phyloP scores from a whole-genome alignment of 2,797 vertebrate genomes.

The Muscicapa striata region DNA sequence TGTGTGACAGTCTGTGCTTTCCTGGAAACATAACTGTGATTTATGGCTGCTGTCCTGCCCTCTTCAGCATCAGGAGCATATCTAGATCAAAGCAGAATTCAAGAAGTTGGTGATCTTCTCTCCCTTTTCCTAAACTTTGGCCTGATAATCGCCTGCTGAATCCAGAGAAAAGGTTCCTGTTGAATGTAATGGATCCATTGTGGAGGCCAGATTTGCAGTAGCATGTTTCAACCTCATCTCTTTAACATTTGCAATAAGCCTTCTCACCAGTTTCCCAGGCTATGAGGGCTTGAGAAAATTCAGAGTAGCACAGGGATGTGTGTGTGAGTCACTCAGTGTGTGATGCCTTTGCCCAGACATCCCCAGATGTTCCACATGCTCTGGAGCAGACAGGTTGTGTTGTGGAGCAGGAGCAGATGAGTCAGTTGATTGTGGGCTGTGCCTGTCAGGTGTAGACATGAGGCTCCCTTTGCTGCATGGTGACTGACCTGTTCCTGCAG shows the following conservation, averaged over 20 bases:
- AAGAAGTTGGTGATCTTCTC: neutral
- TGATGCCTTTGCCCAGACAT: neutral
- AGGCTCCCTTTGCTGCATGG: neutral
- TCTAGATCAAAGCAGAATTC: neutral
- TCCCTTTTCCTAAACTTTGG: neutral
- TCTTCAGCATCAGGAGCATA: neutral
- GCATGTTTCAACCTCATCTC: neutral
- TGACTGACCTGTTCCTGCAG: accelerated
- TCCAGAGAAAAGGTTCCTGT: neutral
- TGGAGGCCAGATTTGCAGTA: neutral
- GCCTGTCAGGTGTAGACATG: accelerated
- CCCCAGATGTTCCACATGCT: neutral
- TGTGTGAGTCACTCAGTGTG: neutral
- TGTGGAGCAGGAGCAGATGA: neutral
- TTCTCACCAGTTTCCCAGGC: neutral
- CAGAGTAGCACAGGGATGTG: neutral
- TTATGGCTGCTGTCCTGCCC: neutral
- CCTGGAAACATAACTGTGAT: neutral
- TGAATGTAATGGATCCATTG: neutral
- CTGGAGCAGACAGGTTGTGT: neutral
- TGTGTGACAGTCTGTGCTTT: neutral
- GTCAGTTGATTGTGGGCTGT: neutral
- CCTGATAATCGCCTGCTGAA: neutral
- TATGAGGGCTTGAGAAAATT: neutral
- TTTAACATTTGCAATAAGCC: neutral